Evolutionary conservation across 2,888 invertebrate species (phyloP).

Genomic region (Elgonia sp.): DNA sequence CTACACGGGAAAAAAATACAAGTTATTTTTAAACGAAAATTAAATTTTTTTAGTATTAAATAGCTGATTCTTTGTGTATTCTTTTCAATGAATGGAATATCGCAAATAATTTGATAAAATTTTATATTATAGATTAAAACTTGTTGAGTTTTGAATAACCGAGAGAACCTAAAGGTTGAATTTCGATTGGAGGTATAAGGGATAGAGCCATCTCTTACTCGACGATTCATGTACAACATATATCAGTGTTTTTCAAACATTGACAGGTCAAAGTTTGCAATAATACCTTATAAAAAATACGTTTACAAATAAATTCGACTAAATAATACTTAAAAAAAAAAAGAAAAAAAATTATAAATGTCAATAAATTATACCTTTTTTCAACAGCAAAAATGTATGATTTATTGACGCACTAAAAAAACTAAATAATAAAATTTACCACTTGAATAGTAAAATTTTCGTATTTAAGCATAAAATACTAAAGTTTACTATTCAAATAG

Average conservation of each 20-base stretch:
- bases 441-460: too few species aligned
- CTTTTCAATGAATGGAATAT: too few species aligned
- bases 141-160: slow-evolving; percentile 1
- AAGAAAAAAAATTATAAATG: background rate
- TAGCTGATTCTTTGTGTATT: too few species aligned
- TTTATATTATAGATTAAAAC: background rate
- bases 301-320: slow-evolving; percentile 16
- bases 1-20: too few species aligned
- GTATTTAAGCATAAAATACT: too few species aligned
- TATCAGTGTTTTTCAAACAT: slow-evolving; percentile 85
- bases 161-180: slow-evolving; percentile 6
- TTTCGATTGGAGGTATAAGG: slow-evolving; percentile 75
- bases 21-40: too few species aligned
- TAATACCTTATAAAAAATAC: slow-evolving; percentile 32
- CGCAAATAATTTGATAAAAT: too few species aligned
- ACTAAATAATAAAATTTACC: too few species aligned
- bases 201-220: slow-evolving; percentile 83
- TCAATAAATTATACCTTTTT: slow-evolving; percentile 19
- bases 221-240: slow-evolving; percentile 78
- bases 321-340: background rate
- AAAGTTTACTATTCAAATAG: too few species aligned
- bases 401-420: background rate
- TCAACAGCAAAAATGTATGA: background rate
- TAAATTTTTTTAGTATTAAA: too few species aligned
- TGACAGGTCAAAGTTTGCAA: slow-evolving; percentile 80